Conservation (phyloP, 1,140 invertebrate genomes). For the Atopsyche davidsoni region DNA sequence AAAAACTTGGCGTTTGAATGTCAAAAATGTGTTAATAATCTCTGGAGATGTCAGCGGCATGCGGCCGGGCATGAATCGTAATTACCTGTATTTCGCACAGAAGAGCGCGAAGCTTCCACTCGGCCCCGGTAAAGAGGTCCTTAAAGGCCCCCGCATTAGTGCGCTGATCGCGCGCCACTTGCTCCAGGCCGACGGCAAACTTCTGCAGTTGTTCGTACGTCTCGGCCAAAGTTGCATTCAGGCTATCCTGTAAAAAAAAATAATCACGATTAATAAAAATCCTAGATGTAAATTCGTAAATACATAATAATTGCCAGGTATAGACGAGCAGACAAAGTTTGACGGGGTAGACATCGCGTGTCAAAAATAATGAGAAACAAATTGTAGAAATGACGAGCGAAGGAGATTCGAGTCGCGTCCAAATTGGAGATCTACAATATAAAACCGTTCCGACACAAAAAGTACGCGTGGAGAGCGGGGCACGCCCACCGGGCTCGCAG, state of each 20-base stretch:
- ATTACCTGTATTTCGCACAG: slow-evolving; percentile 43
- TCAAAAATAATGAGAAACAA: slow-evolving; percentile 16
- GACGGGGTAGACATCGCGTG: slow-evolving; percentile 8
- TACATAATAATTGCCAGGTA: slow-evolving; percentile 12
- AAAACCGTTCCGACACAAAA: too few species aligned
- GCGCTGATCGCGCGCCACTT: slow-evolving; percentile 58
- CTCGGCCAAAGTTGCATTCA: slow-evolving; percentile 48
- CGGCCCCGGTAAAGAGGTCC: slow-evolving; percentile 50
- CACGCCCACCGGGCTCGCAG: too few species aligned
- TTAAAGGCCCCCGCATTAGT: slow-evolving; percentile 43
- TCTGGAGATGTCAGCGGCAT: neutral
- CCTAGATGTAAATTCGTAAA: slow-evolving; percentile 6
- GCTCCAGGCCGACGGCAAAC: slow-evolving; percentile 61
- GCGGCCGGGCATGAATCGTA: too few species aligned
- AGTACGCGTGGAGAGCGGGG: too few species aligned
- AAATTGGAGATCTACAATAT: slow-evolving; percentile 9
- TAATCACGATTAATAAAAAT: slow-evolving; percentile 15
- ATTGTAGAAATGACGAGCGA: slow-evolving; percentile 10
- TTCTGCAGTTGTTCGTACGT: slow-evolving; percentile 58
- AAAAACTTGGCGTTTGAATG: too few species aligned
- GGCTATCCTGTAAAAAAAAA: slow-evolving; percentile 39
- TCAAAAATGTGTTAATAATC: neutral
- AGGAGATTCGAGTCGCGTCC: slow-evolving; percentile 7
- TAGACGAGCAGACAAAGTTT: slow-evolving; percentile 5
- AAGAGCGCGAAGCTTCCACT: slow-evolving; percentile 52